Evolutionary conservation across 2,888 invertebrate genomes (phyloP).

Genomic region (Ophion costatus): DNA sequence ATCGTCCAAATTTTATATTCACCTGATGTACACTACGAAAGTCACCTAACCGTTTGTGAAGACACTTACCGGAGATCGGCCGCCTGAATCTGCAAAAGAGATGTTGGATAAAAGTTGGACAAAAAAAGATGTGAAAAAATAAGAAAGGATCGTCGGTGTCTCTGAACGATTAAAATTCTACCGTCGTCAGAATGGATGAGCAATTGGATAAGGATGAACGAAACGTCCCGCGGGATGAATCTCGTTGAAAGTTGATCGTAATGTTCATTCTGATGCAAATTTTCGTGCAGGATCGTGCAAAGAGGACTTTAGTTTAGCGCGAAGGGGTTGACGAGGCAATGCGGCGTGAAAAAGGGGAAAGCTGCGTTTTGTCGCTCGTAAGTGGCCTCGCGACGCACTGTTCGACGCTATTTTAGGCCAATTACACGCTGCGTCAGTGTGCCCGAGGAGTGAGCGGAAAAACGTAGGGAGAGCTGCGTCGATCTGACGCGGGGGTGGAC

Average conservation of each 20-base stretch:
- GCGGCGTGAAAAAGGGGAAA: conserved; percentile 35
- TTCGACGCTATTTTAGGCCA: conserved; percentile 54
- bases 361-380: conserved; percentile 42
- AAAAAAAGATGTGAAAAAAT: neutral
- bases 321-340: conserved; percentile 22
- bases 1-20: too few species aligned
- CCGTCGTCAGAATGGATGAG: neutral
- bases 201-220: neutral
- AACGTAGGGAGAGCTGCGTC: conserved; percentile 26
- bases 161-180: neutral
- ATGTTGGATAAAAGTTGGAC: too few species aligned
- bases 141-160: neutral
- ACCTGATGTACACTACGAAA: too few species aligned
- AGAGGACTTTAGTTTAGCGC: neutral
- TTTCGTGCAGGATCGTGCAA: conserved; percentile 28
- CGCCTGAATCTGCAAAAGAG: too few species aligned
- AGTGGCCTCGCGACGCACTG: conserved; percentile 38
- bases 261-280: conserved; percentile 53
- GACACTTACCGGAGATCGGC: too few species aligned
- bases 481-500: conserved; percentile 12
- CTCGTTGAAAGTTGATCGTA: conserved; percentile 21
- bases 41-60: too few species aligned
- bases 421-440: conserved; percentile 61
- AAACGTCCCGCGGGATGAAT: neutral
- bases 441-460: conserved; percentile 35